Evolutionary conservation across 2,888 invertebrate genomes (phyloP).

Genomic region (Apocheima hispidaria): DNA sequence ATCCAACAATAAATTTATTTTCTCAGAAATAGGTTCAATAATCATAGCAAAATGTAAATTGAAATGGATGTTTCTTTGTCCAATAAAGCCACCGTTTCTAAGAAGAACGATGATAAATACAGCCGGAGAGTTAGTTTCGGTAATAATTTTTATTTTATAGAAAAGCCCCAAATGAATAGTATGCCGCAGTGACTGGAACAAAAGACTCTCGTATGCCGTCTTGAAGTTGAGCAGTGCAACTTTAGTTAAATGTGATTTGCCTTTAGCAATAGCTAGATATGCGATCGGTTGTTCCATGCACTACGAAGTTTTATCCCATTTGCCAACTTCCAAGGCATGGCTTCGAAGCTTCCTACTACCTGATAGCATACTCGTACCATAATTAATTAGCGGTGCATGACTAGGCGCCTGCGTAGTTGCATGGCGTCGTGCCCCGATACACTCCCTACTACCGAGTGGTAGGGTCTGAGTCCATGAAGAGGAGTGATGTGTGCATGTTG

Average conservation of each 20-base stretch:
- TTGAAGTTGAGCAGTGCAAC: no score
- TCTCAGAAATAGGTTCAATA: background rate
- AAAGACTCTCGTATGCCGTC: background rate
- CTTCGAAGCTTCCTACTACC: constrained; percentile 18
- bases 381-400: constrained; percentile 5
- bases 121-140: constrained; percentile 56
- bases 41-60: background rate
- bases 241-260: background rate
- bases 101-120: constrained; percentile 58
- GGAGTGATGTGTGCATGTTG: background rate
- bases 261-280: background rate
- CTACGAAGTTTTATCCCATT: background rate
- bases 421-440: constrained; percentile 12
- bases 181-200: constrained; percentile 24
- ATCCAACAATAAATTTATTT: background rate
- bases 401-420: constrained; percentile 12
- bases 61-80: constrained; percentile 52
- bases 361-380: no score
- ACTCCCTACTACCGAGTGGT: no score
- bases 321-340: constrained; percentile 17
- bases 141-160: constrained; percentile 56
- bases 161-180: constrained; percentile 43
- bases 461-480: background rate
- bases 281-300: background rate
- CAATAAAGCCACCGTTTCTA: constrained; percentile 78